Evolutionary conservation across 2,888 invertebrate genomes (phyloP), one percentile per base, ranked within the genome.

Genomic region (Napeogenes inachia): DNA sequence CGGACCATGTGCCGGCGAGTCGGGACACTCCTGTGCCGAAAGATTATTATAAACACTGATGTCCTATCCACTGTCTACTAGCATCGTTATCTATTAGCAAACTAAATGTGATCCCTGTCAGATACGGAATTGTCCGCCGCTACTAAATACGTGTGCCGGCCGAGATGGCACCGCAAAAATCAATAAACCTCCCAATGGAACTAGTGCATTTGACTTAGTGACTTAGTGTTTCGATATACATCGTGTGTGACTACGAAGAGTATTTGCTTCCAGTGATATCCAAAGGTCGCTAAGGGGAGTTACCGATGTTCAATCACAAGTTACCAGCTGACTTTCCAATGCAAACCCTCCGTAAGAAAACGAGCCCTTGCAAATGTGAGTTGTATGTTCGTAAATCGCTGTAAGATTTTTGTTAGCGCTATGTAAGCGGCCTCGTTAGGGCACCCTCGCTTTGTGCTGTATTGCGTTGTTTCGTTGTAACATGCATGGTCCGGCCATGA

Each of bases 351-450:
- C 93, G 97, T 87, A 96, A 97, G 93, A 96, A 96, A 93, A 96
- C 96, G 84, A 97, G 97, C 92, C 97, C 97, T 85, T 94, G 96
- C 91, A 97, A 97, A 94, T 96, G 97, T 97, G 93, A 97, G 96
- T 96, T 74, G 74, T 73, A 71, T 75, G 74, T 79, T 75, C 70
- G 76, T 71, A 72, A 73, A 69, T 59, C 58, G 70, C 70, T 70
- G 72, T 68, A 60, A 68, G 73, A 71, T 75, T 77, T 71, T 75
- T 74, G 81, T 78, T 87, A 85, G 87, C 75, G 84, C 85, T 86
- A 75, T 75, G 21, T 21, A 21, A 21, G 72, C 73, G 72, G 78
- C 81, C 21, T 21, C 21, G 72, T 75, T 78, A 80, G 78, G 77
- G 80, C 78, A 80, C 79, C 75, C 74, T 75, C 76, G 87, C 84